phyloP scores from a whole-genome alignment of 1,140 invertebrate species.

The Sycophaga agraensis region DNA sequence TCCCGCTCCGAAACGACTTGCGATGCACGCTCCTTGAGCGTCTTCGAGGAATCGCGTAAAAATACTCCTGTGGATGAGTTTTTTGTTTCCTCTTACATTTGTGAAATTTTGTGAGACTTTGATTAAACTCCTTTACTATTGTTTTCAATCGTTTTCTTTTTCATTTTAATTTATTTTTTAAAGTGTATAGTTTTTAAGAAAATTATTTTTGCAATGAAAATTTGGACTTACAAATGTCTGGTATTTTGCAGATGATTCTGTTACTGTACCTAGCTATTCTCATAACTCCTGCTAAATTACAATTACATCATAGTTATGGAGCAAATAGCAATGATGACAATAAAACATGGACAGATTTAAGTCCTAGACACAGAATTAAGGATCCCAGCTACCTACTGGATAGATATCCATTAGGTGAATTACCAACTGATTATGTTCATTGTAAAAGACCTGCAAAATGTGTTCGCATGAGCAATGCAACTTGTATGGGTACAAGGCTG shows the following conservation, averaged over 20 bases:
- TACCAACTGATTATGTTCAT: slow-evolving; percentile 42
- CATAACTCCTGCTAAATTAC: slow-evolving; percentile 12
- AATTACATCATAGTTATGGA: slow-evolving; percentile 36
- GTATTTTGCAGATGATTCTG: slow-evolving; percentile 17
- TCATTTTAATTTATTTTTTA: too few relatives aligned
- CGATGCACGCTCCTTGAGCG: too few relatives aligned
- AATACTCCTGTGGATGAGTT: too few relatives aligned
- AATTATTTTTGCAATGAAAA: too few relatives aligned
- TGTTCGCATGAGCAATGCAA: slow-evolving; percentile 62
- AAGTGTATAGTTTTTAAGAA: too few relatives aligned
- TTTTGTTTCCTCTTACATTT: too few relatives aligned
- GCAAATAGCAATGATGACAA: slow-evolving; percentile 37
- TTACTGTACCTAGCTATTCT: slow-evolving; percentile 6
- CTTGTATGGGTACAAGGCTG: slow-evolving; percentile 75
- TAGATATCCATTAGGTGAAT: slow-evolving; percentile 41
- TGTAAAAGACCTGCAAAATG: slow-evolving; percentile 67
- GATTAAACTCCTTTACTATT: too few relatives aligned
- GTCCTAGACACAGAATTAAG: slow-evolving; percentile 38
- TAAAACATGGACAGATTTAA: slow-evolving; percentile 42
- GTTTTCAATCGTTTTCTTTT: too few relatives aligned
- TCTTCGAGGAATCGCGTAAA: too few relatives aligned
- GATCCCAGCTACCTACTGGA: slow-evolving; percentile 44
- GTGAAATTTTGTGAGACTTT: too few relatives aligned
- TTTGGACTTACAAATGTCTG: not conserved
- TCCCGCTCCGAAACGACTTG: too few relatives aligned